Percentiles rank a stretch among this genome's conserved stretches.
phyloP scores from a whole-genome alignment of 2,797 vertebrate genomes.

The Anguilla pacifica region DNA sequence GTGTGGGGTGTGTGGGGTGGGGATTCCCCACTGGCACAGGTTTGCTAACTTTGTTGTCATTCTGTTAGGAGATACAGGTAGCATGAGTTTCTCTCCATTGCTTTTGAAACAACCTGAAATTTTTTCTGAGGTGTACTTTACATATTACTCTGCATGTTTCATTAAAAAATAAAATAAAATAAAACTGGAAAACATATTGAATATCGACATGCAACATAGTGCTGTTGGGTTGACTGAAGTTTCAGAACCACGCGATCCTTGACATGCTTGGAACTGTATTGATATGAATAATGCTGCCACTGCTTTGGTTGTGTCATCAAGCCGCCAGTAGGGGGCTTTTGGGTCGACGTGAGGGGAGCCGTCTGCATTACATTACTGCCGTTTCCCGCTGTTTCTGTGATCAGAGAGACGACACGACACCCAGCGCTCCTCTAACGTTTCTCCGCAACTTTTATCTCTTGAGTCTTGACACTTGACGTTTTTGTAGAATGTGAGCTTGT shows the following conservation, averaged over 20 bases:
- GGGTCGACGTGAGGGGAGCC: not conserved
- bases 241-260: not conserved
- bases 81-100: too few species aligned
- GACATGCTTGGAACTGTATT: not conserved
- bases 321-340: slow-evolving; percentile 8
- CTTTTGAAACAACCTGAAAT: too few species aligned
- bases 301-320: not conserved
- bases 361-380: too few species aligned
- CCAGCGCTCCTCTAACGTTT: not conserved
- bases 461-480: too few species aligned
- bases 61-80: too few species aligned
- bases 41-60: too few species aligned
- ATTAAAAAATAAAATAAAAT: not conserved
- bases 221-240: not conserved
- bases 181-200: not conserved
- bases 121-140: too few species aligned
- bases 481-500: too few species aligned
- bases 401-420: not conserved
- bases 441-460: not conserved
- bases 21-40: too few species aligned
- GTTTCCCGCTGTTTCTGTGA: not conserved
- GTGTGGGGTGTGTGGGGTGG: too few species aligned
- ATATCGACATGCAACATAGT: not conserved
- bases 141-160: not conserved
- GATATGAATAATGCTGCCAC: not conserved